Conservation (phyloP, 2,888 invertebrate species). For the Spicauda simplicius region DNA sequence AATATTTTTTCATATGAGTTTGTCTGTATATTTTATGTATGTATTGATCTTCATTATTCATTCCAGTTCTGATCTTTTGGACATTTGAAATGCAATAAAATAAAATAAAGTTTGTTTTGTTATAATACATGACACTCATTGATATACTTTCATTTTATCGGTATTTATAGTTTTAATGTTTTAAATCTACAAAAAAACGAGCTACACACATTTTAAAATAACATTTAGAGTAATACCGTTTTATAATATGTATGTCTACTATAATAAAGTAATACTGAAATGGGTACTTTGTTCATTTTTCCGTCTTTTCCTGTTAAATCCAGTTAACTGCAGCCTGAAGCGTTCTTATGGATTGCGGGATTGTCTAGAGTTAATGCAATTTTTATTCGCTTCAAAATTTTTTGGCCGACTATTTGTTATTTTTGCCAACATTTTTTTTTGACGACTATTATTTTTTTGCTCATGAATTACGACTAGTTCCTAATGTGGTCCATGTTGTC, state of each 20-base stretch:
- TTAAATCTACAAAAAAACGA: conserved; percentile 13
- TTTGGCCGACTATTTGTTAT: no score
- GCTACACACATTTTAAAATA: conserved; percentile 14
- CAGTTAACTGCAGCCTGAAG: no score
- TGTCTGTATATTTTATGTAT: neutral
- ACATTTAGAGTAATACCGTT: conserved; percentile 20
- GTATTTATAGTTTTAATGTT: conserved; percentile 10
- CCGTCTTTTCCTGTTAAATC: neutral
- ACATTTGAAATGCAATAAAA: neutral
- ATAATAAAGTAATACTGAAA: conserved; percentile 14
- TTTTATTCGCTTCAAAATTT: no score
- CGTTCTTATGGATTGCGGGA: no score
- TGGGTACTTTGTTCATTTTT: neutral
- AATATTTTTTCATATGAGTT: conserved; percentile 15
- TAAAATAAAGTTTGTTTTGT: neutral
- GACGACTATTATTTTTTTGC: no score
- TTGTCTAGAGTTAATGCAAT: no score
- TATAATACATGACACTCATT: neutral
- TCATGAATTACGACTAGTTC: no score
- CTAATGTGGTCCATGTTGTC: no score
- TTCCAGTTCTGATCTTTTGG: neutral
- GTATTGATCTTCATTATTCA: neutral
- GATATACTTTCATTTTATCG: neutral
- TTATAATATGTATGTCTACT: conserved; percentile 18
- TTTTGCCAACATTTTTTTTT: no score